Evolutionary conservation across 2,888 invertebrate genomes (phyloP).

Genomic region (Mesoligia furuncula): DNA sequence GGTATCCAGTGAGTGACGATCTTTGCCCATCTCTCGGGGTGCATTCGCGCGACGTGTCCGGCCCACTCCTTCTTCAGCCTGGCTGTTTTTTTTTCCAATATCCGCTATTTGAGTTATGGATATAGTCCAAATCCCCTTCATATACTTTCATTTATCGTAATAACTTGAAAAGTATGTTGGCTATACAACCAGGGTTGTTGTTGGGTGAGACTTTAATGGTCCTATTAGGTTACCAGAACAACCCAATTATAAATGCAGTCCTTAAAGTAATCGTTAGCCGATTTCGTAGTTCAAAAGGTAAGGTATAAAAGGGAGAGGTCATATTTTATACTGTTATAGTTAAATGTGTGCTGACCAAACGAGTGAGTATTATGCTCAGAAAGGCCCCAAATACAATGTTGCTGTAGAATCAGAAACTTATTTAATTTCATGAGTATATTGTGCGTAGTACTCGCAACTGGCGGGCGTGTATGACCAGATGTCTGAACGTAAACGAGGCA

Average conservation of each 20-base stretch:
- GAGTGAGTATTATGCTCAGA: neutral
- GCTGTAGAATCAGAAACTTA: neutral
- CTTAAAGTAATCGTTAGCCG: constrained; percentile 39
- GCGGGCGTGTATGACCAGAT: no score
- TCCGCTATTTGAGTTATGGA: neutral
- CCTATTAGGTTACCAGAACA: constrained; percentile 21
- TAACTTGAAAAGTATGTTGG: neutral
- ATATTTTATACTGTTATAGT: constrained; percentile 37
- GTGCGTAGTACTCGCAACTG: neutral
- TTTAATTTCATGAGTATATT: constrained; percentile 1
- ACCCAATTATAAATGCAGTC: constrained; percentile 40
- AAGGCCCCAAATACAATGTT: constrained; percentile 32
- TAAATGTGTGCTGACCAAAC: constrained; percentile 20
- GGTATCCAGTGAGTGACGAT: neutral
- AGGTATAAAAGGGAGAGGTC: constrained; percentile 18
- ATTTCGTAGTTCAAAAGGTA: constrained; percentile 41
- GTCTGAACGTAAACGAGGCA: no score
- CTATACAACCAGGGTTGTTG: neutral
- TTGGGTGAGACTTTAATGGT: neutral
- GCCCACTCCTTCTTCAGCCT: neutral
- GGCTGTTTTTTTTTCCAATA: neutral
- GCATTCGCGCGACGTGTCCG: neutral
- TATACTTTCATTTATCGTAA: neutral
- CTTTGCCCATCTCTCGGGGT: neutral
- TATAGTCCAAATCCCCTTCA: neutral